phyloP scores from a whole-genome alignment of 1,140 invertebrate genomes.

The Drosophila sproati region DNA sequence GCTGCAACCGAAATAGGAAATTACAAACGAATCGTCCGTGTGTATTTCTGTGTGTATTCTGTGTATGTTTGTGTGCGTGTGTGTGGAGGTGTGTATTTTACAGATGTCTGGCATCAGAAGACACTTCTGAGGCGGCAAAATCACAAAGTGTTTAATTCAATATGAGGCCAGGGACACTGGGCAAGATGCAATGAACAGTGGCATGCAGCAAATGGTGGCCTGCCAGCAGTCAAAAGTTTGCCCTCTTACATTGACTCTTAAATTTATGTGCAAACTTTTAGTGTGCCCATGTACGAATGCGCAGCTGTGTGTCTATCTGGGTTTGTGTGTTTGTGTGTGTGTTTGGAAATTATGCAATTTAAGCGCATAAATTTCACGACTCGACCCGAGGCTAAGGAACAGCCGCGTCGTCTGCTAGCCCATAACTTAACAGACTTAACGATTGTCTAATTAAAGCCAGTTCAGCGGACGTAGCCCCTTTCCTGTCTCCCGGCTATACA shows the following conservation, averaged over 20 bases:
- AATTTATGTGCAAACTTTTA: conserved; percentile 78
- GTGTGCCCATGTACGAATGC: neutral
- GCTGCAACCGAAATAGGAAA: conserved; percentile 65
- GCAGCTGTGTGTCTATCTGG: conserved; percentile 10
- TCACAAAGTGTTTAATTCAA: conserved; percentile 75
- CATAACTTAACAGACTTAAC: conserved; percentile 59
- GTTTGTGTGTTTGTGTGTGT: conserved; percentile 29
- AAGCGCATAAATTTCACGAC: conserved; percentile 78
- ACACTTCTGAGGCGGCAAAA: conserved; percentile 40
- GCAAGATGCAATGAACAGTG: neutral
- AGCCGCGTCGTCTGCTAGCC: conserved; percentile 25
- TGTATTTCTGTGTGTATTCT: conserved; percentile 18
- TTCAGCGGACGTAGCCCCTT: conserved; percentile 59
- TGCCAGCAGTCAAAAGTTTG: conserved; percentile 59
- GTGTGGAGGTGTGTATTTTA: conserved; percentile 22
- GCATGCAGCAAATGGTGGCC: conserved; percentile 19
- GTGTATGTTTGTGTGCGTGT: conserved; percentile 14
- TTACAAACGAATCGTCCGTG: conserved; percentile 68
- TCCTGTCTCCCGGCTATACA: conserved; percentile 40
- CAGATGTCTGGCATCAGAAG: conserved; percentile 36
- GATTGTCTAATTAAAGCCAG: conserved; percentile 78
- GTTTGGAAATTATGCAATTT: conserved; percentile 76
- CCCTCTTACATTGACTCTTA: conserved; percentile 75
- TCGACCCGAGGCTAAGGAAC: conserved; percentile 46
- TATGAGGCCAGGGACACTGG: conserved; percentile 48